Conservation (phyloP, 2,113 vertebrate species). For the Aythya baeri region DNA sequence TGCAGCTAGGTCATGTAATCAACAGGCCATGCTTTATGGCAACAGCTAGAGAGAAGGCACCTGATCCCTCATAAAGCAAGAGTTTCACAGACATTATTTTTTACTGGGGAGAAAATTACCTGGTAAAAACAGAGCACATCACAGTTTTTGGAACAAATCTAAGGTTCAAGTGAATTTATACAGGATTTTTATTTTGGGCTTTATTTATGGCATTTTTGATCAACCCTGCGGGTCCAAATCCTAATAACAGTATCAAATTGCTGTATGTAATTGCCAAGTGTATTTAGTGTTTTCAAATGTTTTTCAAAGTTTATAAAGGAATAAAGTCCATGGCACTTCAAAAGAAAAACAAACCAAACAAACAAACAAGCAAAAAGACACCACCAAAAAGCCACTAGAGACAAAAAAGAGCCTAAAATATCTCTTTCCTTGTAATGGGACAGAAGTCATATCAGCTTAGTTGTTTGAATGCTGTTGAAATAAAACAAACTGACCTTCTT, state of each 20-base stretch:
- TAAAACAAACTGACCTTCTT: slow-evolving; percentile 31
- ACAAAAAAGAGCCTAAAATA: neutral
- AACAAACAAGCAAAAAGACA: neutral
- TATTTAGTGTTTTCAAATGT: neutral
- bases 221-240: neutral
- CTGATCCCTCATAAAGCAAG: neutral
- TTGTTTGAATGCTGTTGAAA: neutral
- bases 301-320: neutral
- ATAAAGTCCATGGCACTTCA: neutral
- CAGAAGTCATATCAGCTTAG: neutral
- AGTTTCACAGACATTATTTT: neutral
- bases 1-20: neutral
- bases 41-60: neutral
- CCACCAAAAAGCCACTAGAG: neutral
- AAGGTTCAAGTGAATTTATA: neutral
- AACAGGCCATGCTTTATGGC: neutral
- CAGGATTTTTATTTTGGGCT: neutral
- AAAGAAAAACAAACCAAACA: neutral
- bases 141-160: neutral
- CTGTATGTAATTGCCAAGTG: neutral
- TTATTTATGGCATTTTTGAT: neutral
- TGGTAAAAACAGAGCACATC: neutral
- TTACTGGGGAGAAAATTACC: neutral
- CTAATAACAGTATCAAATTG: neutral
- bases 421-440: neutral